These are phyloP conservation scores for Desmophyllum pertusum DNA, from an alignment of 92 coral and sea anemone genomes.

Conservation along the genomic window DNA sequence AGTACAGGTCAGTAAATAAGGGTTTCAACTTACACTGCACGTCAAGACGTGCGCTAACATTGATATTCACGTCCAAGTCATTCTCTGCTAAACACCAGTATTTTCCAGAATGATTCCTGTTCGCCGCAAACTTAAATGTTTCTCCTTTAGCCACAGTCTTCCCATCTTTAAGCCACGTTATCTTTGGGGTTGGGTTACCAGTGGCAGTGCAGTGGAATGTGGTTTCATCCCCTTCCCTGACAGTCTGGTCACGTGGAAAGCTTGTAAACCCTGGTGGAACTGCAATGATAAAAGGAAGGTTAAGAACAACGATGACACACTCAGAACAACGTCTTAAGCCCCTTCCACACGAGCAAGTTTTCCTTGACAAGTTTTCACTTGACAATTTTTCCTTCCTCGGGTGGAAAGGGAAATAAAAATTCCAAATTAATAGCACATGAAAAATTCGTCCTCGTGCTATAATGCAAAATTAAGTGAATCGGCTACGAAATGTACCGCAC, in stretches of 20 bases:
- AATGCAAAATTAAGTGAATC: too few species aligned
- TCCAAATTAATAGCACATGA: too few species aligned
- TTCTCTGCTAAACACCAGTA: conserved; percentile 19
- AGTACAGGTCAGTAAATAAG: background rate
- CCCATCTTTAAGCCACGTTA: background rate
- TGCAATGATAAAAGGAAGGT: background rate
- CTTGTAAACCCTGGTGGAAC: background rate
- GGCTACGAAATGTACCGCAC: too few species aligned
- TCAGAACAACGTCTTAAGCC: background rate
- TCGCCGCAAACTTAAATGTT: background rate
- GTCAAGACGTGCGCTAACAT: conserved; percentile 13
- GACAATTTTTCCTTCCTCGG: too few species aligned
- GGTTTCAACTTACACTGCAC: conserved; percentile 18
- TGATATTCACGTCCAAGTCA: background rate
- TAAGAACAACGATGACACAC: background rate
- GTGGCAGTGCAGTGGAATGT: background rate
- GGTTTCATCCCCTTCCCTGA: background rate
- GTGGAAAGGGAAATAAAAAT: too few species aligned
- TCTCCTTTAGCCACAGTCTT: background rate
- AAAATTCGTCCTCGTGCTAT: too few species aligned
- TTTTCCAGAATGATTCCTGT: conserved; percentile 3
- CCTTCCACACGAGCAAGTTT: too few species aligned
- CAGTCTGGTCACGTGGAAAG: background rate
- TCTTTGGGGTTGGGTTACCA: conserved; percentile 5
- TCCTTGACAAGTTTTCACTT: too few species aligned